phyloP scores from a whole-genome alignment of 2,888 invertebrate genomes.

The Athalia cordata region DNA sequence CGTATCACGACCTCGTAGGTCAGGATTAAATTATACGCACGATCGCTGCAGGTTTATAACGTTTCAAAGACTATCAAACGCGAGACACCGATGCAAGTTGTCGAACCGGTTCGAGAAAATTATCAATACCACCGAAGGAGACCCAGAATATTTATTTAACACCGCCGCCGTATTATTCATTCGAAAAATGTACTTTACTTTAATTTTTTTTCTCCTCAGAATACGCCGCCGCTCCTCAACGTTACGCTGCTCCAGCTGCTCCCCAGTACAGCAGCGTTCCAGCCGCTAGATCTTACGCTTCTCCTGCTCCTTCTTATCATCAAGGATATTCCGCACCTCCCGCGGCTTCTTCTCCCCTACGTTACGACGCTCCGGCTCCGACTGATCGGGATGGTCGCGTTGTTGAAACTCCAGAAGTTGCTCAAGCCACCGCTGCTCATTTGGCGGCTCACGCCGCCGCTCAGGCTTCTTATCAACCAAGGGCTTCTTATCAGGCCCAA shows the following conservation, averaged over 20 bases:
- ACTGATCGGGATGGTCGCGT: constrained; percentile 46
- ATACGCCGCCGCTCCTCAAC: constrained; percentile 52
- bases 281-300: constrained; percentile 43
- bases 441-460: constrained; percentile 45
- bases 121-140: constrained; percentile 1
- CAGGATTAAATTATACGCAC: constrained; percentile 34
- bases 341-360: constrained; percentile 17
- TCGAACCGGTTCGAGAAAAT: constrained; percentile 37
- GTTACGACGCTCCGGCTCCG: constrained; percentile 45
- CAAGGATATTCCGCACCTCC: constrained; percentile 21
- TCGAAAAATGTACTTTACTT: too few species aligned
- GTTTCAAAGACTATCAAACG: constrained; percentile 33
- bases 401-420: constrained; percentile 47
- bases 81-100: constrained; percentile 12
- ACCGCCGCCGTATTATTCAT: too few species aligned
- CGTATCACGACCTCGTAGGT: constrained; percentile 37
- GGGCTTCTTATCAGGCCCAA: constrained; percentile 60
- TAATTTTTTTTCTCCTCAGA: constrained; percentile 52
- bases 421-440: constrained; percentile 45
- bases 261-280: constrained; percentile 47
- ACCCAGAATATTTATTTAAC: neutral
- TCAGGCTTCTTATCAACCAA: constrained; percentile 55
- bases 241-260: constrained; percentile 52
- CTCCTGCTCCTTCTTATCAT: constrained; percentile 3
- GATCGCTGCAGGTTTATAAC: constrained; percentile 21